Percentiles rank a stretch among this genome's conserved stretches.
Evolutionary conservation across 2,888 invertebrate species (phyloP).

Genomic region (Meandrusa payeni): DNA sequence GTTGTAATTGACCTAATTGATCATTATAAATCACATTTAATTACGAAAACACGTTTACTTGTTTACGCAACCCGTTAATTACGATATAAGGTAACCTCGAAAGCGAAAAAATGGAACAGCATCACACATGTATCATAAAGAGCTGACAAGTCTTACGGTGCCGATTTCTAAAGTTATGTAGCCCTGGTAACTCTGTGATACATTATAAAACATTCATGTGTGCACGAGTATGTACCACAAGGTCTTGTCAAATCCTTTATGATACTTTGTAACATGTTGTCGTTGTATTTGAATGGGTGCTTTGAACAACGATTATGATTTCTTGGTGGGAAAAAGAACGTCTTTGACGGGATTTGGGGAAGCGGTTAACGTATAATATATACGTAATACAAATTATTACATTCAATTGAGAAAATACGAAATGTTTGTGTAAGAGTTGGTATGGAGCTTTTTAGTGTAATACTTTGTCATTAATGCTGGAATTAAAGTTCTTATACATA

Average conservation of each 20-base stretch:
- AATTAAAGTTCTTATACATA: too few species aligned
- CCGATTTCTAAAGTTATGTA: not conserved
- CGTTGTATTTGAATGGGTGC: too few species aligned
- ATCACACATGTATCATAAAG: constrained; percentile 1
- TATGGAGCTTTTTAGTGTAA: too few species aligned
- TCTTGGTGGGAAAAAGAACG: too few species aligned
- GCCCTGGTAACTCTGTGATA: not conserved
- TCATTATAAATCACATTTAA: constrained; percentile 15
- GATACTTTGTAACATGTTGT: not conserved
- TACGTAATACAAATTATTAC: too few species aligned
- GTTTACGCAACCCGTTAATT: constrained; percentile 6
- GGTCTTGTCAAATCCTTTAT: not conserved
- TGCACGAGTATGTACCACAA: not conserved
- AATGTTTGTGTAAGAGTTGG: too few species aligned
- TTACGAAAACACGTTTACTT: constrained; percentile 6
- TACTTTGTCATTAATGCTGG: too few species aligned
- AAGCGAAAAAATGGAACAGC: not conserved
- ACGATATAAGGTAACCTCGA: constrained; percentile 8
- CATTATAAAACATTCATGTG: not conserved
- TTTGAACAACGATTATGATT: too few species aligned
- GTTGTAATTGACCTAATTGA: constrained; percentile 1
- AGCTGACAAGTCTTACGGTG: not conserved
- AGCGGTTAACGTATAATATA: too few species aligned
- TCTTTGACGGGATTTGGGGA: too few species aligned
- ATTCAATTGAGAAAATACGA: too few species aligned